Conservation (phyloP, 2,797 vertebrate genomes). For the Chelonia mydas region DNA sequence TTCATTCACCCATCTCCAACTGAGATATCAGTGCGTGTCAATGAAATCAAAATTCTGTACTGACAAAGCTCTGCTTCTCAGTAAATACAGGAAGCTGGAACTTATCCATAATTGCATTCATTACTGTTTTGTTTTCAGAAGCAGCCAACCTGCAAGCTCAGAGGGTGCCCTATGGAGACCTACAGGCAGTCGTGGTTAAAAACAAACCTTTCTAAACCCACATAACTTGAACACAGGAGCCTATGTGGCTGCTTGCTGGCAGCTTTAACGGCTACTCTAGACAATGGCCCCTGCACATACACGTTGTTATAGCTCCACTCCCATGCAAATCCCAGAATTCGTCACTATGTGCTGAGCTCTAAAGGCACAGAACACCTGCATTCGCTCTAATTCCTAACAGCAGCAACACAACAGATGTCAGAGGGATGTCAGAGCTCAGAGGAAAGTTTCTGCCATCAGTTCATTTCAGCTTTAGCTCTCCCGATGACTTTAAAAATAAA, state of each 20-base stretch:
- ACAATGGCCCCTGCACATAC: not conserved
- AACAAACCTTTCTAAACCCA: not conserved
- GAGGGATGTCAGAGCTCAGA: not conserved
- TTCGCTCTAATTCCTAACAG: not conserved
- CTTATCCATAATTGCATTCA: not conserved
- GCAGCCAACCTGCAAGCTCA: not conserved
- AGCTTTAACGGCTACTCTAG: not conserved
- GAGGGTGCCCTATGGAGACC: not conserved
- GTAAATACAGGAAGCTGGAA: not conserved
- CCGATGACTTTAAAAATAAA: not conserved
- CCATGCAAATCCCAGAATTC: not conserved
- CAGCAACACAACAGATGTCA: not conserved
- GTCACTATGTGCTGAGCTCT: not conserved
- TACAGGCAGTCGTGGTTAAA: not conserved
- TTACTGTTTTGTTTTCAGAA: conserved; percentile 43
- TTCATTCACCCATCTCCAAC: not conserved
- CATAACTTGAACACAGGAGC: not conserved
- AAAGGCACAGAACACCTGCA: not conserved
- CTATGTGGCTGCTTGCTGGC: fast-evolving
- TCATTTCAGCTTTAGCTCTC: not conserved
- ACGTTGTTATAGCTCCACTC: not conserved
- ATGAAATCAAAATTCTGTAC: not conserved
- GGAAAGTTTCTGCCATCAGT: not conserved
- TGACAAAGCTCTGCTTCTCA: conserved; percentile 9
- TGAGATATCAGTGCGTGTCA: not conserved